Conservation (phyloP, 2,888 invertebrate species). For the Gonocerus acuteangulatus region DNA sequence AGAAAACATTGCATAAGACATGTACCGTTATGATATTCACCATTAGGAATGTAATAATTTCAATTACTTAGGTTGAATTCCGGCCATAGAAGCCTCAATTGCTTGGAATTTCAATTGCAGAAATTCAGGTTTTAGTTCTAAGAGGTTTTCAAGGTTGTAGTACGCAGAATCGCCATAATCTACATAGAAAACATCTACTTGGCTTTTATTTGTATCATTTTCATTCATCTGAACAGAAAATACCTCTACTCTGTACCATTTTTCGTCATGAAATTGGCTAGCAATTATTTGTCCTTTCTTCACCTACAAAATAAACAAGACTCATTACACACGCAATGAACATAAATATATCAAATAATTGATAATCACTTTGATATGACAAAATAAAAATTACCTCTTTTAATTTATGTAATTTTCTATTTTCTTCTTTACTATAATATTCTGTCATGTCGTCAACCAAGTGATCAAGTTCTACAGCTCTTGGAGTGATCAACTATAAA, state of each 20-base stretch:
- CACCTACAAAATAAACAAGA: conserved; percentile 2
- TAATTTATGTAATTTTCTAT: conserved; percentile 52
- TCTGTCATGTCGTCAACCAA: conserved; percentile 75
- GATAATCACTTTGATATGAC: too few relatives aligned
- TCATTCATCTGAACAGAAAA: conserved; percentile 56
- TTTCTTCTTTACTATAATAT: conserved; percentile 62
- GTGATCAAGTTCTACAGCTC: conserved; percentile 66
- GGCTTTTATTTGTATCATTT: conserved; percentile 53
- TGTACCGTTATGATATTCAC: too few relatives aligned
- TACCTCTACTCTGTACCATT: conserved; percentile 74
- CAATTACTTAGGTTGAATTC: conserved; percentile 55
- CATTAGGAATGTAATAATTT: too few relatives aligned
- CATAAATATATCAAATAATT: too few relatives aligned
- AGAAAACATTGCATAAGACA: too few relatives aligned
- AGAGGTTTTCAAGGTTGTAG: conserved; percentile 57
- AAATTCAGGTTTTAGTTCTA: conserved; percentile 67
- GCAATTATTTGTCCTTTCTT: conserved; percentile 65
- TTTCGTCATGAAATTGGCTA: conserved; percentile 70
- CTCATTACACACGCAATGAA: too few relatives aligned
- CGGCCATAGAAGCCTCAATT: conserved; percentile 75
- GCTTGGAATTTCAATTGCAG: conserved; percentile 70
- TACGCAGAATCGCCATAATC: conserved; percentile 81
- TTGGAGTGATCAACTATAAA: conserved; percentile 50
- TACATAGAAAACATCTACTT: conserved; percentile 53
- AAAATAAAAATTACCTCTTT: conserved; percentile 42